Evolutionary conservation across 2,888 invertebrate genomes (phyloP), one percentile per base, ranked within the genome.

Genomic region (Ophioninae sp.): DNA sequence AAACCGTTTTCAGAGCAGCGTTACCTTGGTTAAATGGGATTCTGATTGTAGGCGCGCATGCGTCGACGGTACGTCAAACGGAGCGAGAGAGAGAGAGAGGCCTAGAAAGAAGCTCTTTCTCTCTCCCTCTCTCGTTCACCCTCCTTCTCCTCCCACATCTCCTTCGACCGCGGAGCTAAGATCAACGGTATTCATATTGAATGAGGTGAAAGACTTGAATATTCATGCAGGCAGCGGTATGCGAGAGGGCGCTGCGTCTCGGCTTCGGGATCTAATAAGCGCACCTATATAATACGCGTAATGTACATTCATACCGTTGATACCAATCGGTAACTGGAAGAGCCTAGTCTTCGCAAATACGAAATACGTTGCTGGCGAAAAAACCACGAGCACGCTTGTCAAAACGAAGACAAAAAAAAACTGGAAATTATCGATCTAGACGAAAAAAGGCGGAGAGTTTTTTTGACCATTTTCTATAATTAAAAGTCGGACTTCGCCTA

Each of bases 141-240:
- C 64, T 30, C n/a, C 64, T 9, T 41, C 59, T 78, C 77, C 23
- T 8, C 17, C 39, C 22, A 58, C 41, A 39, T 56, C 69, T 22
- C 44, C 78, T 61, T 79, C 59, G 78, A 65, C 88, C 87, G 87
- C 88, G 87, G 87, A 87, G 80, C 88, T 89, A 90, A 91, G 91
- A 91, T 91, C 90, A 90, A 91, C 91, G 90, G 89, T 90, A 91
- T 91, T 91, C 91, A 91, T 91, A 91, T 91, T 91, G 91, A 91
- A 91, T 89, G 90, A 89, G 89, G 89, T 88, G 87, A 89, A 85
- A 88, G 89, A 89, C 88, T 88, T 91, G 90, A 91, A 91, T 91
- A 91, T 91, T 91, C 91, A 91, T 91, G 88, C 85, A 87, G 89
- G 86, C 88, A 86, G 82, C 61, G 83, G 83, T 83, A 86, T 86